Conservation (phyloP, 2,888 invertebrate species). For the Plemyria rubiginata region DNA sequence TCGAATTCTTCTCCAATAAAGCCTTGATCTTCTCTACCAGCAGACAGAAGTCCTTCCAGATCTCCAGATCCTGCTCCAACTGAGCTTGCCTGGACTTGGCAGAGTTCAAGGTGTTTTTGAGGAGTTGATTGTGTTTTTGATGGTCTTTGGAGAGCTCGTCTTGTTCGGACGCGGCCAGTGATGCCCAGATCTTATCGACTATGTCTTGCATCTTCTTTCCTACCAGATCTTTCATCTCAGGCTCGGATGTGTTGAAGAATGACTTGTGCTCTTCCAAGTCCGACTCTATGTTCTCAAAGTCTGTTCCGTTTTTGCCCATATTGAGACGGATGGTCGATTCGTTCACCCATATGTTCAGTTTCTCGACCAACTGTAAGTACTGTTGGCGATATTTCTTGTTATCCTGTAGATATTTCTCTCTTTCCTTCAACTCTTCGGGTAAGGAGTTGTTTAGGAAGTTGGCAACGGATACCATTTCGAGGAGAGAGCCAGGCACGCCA, state of each 20-base stretch:
- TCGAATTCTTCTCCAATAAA: constrained; percentile 89
- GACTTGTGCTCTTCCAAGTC: constrained; percentile 95
- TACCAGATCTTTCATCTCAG: constrained; percentile 91
- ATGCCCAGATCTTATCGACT: constrained; percentile 95
- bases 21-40: constrained; percentile 91
- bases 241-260: constrained; percentile 91
- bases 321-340: constrained; percentile 92
- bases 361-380: constrained; percentile 90
- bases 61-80: constrained; percentile 92
- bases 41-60: constrained; percentile 94
- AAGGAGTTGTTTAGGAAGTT: constrained; percentile 90
- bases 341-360: constrained; percentile 92
- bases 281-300: constrained; percentile 92
- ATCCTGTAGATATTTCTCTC: constrained; percentile 91
- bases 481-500: constrained; percentile 90
- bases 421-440: constrained; percentile 92
- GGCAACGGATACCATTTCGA: constrained; percentile 94
- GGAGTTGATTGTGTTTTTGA: constrained; percentile 91
- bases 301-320: constrained; percentile 92
- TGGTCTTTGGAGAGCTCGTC: constrained; percentile 93
- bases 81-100: constrained; percentile 92
- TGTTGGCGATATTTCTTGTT: constrained; percentile 91
- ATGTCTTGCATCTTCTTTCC: constrained; percentile 92
- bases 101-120: constrained; percentile 92
- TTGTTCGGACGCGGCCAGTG: constrained; percentile 91